Conservation (phyloP, 2,888 invertebrate species). For the Aelia acuminata region DNA sequence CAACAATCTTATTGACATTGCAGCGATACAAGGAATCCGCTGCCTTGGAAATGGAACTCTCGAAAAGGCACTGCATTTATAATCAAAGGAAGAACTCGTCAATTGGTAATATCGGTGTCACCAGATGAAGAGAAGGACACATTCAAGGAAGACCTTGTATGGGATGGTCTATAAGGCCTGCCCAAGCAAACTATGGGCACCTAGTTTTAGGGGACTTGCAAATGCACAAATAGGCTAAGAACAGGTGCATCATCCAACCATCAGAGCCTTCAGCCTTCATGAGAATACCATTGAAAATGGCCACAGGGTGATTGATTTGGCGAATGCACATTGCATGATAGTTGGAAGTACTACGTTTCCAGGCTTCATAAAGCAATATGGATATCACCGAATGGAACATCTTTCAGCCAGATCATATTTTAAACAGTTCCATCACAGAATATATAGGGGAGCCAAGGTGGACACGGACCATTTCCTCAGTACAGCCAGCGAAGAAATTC, state of each 20-base stretch:
- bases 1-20: too few relatives aligned
- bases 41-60: too few relatives aligned
- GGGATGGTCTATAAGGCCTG: not conserved
- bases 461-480: not conserved
- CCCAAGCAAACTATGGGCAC: not conserved
- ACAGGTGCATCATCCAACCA: not conserved
- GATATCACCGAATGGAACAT: not conserved
- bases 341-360: not conserved
- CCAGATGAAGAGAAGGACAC: not conserved
- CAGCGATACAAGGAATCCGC: too few relatives aligned
- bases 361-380: not conserved
- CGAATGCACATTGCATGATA: not conserved
- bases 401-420: not conserved
- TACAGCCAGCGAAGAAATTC: not conserved
- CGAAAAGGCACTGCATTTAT: not conserved
- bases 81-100: not conserved
- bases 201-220: not conserved
- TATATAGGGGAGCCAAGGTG: not conserved
- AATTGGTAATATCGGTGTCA: not conserved
- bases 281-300: not conserved
- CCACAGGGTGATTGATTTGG: not conserved
- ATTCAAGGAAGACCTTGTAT: not conserved
- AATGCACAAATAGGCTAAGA: not conserved
- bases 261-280: not conserved
- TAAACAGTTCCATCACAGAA: not conserved